These are phyloP conservation scores for Melanostoma scalare DNA, from an alignment of 2,888 invertebrate species.

Conservation along the genomic window DNA sequence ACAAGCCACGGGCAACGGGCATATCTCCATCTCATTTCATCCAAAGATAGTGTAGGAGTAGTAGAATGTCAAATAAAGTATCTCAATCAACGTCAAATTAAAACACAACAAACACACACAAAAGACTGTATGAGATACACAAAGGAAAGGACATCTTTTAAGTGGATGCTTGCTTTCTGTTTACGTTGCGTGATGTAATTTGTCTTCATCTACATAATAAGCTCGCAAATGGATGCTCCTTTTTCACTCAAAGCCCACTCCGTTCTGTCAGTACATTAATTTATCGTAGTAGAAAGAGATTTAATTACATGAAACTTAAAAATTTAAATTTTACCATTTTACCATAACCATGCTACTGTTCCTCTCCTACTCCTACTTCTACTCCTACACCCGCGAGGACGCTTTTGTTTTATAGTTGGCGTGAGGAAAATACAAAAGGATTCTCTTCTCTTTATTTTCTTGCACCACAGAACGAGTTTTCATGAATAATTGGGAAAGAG, in stretches of 20 bases:
- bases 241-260: neutral
- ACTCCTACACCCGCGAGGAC: constrained; percentile 14
- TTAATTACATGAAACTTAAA: constrained; percentile 60
- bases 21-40: constrained; percentile 3
- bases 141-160: constrained; percentile 21
- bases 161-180: constrained; percentile 30
- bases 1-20: neutral
- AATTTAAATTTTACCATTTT: constrained; percentile 44
- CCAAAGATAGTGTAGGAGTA: constrained; percentile 9
- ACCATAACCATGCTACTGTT: neutral
- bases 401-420: constrained; percentile 9
- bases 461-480: constrained; percentile 16
- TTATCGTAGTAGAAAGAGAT: constrained; percentile 48
- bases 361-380: neutral
- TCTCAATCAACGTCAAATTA: constrained; percentile 46
- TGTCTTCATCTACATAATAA: constrained; percentile 53
- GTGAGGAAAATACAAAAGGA: neutral
- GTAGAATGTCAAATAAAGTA: constrained; percentile 14
- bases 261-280: constrained; percentile 1
- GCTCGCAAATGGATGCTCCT: constrained; percentile 29
- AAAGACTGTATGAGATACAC: neutral
- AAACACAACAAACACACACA: constrained; percentile 15
- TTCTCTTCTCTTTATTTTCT: neutral
- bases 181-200: constrained; percentile 58
- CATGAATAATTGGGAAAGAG: constrained; percentile 38